Conservation (phyloP, 2,797 vertebrate species). For the Pyrocephalus nanus region DNA sequence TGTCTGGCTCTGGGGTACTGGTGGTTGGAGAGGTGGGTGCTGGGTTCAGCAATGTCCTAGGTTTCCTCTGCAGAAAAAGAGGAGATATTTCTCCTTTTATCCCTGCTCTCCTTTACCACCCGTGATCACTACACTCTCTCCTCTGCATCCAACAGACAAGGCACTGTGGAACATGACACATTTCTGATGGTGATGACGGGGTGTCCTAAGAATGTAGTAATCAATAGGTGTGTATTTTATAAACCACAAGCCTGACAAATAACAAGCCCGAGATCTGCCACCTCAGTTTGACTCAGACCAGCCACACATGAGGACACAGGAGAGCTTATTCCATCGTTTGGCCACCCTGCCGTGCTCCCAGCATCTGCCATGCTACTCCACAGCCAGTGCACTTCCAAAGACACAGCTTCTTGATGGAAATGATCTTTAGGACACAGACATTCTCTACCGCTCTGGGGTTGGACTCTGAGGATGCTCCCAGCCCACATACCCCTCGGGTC, state of each 20-base stretch:
- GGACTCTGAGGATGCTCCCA: constrained; percentile 34
- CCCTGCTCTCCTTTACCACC: constrained; percentile 34
- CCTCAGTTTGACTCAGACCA: neutral
- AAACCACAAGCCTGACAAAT: neutral
- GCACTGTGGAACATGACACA: constrained; percentile 46
- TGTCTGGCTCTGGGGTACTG: constrained; percentile 97
- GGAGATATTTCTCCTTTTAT: constrained; percentile 73
- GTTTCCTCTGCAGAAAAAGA: constrained; percentile 89
- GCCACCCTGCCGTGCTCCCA: neutral
- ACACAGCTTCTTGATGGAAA: constrained; percentile 11
- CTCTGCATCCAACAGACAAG: constrained; percentile 51
- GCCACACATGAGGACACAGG: neutral
- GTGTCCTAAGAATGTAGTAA: constrained; percentile 10
- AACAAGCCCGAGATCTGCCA: constrained; percentile 20
- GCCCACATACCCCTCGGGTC: neutral
- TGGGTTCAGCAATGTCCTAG: constrained; percentile 88
- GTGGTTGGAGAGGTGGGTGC: constrained; percentile 95
- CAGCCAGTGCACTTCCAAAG: constrained; percentile 20
- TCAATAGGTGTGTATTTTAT: neutral
- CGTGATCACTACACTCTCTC: constrained; percentile 24
- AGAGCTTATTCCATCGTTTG: neutral
- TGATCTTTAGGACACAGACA: constrained; percentile 45
- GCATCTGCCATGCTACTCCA: constrained; percentile 16
- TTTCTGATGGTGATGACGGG: constrained; percentile 48
- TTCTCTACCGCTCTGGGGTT: constrained; percentile 23